A percentile compares a stretch with the other conserved stretches of the same genome.
These are phyloP conservation scores for Parapristionchus giblindavisi DNA, from an alignment of 2,888 invertebrate genomes.

Conservation along the genomic window DNA sequence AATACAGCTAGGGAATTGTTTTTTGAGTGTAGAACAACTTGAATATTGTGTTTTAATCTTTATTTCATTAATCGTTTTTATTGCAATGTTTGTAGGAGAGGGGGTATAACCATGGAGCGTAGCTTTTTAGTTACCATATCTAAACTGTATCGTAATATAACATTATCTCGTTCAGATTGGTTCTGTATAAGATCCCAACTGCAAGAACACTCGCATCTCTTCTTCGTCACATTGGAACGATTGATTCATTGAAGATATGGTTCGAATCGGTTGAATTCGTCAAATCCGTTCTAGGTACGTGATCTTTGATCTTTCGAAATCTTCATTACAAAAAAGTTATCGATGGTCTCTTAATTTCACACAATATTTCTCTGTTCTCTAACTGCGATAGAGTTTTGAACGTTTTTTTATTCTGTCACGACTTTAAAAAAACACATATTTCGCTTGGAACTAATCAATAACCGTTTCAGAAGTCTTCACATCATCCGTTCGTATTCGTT, in stretches of 20 bases:
- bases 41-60: no score
- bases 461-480: constrained; percentile 1
- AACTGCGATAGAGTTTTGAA: neutral
- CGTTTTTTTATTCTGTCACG: neutral
- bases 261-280: neutral
- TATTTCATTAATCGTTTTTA: no score
- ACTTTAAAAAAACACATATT: neutral
- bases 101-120: no score
- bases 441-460: no score
- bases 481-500: neutral
- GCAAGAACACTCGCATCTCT: neutral
- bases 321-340: neutral
- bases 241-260: constrained; percentile 33
- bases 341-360: neutral
- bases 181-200: neutral
- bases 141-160: no score
- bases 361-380: neutral
- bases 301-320: neutral
- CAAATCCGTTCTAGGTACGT: constrained; percentile 9
- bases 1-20: no score
- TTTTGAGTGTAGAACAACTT: no score
- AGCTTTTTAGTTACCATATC: no score
- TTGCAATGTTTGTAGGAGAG: no score
- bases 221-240: neutral
- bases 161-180: no score